Conservation (phyloP, 2,888 invertebrate species). For the Plebejus melissa region DNA sequence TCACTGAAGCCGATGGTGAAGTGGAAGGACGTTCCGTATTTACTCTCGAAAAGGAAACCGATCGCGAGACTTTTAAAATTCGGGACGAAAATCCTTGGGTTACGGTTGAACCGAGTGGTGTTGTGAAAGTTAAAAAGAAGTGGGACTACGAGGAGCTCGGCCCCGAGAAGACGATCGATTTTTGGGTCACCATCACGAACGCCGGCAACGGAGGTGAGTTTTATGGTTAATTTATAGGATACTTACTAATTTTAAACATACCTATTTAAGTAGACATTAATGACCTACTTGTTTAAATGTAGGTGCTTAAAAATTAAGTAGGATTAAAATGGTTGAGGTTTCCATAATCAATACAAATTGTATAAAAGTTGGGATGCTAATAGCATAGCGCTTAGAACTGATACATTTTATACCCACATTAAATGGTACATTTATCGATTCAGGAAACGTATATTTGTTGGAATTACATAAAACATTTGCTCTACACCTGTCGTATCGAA, state of each 20-base stretch:
- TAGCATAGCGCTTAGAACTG: neutral
- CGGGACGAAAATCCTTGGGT: constrained; percentile 97
- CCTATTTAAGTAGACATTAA: no score
- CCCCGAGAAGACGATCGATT: constrained; percentile 96
- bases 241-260: neutral
- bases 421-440: neutral
- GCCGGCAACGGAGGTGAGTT: constrained; percentile 91
- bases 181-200: constrained; percentile 96
- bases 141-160: constrained; percentile 98
- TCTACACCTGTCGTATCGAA: constrained; percentile 66
- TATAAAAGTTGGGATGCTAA: neutral
- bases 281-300: neutral
- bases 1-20: constrained; percentile 94
- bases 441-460: neutral
- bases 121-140: constrained; percentile 95
- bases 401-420: neutral
- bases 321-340: neutral
- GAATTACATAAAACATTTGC: constrained; percentile 1
- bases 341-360: neutral
- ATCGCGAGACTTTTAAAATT: constrained; percentile 94
- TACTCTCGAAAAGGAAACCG: constrained; percentile 93
- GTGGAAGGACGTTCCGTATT: constrained; percentile 93
- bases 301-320: neutral
- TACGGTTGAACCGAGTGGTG: constrained; percentile 93
- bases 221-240: neutral